These are phyloP conservation scores for Pomatorhinus ruficollis DNA, from an alignment of 2,113 vertebrate genomes.

Conservation along the genomic window DNA sequence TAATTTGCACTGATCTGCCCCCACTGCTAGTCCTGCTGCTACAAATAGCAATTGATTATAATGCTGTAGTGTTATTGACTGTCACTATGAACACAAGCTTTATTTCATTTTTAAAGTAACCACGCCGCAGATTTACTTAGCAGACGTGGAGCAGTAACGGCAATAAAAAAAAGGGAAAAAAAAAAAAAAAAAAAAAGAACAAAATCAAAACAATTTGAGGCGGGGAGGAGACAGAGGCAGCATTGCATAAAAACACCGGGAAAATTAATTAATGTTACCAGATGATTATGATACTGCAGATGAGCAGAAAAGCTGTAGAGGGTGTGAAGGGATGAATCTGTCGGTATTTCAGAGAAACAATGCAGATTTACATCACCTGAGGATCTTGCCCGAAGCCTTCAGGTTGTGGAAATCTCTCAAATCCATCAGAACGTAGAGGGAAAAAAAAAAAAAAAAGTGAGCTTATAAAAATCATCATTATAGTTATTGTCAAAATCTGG, in stretches of 20 bases:
- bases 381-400: not conserved
- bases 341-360: not conserved
- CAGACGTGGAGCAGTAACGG: not conserved
- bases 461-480: not conserved
- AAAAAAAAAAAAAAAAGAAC: not conserved
- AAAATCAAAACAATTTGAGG: not conserved
- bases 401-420: constrained; percentile 18
- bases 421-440: not conserved
- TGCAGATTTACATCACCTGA: not conserved
- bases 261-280: not conserved
- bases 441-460: not conserved
- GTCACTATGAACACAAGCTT: constrained; percentile 76
- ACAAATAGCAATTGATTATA: constrained; percentile 98
- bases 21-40: constrained; percentile 88
- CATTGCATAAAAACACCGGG: not conserved
- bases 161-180: not conserved
- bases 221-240: not conserved
- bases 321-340: not conserved
- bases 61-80: constrained; percentile 91
- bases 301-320: not conserved
- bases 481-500: not conserved
- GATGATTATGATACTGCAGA: not conserved
- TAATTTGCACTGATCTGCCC: constrained; percentile 94
- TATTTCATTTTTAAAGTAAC: constrained; percentile 81
- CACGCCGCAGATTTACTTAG: constrained; percentile 66